Evolutionary conservation across 2,113 vertebrate species (phyloP), one percentile per base, ranked within the genome.

Genomic region (Tichodroma muraria): DNA sequence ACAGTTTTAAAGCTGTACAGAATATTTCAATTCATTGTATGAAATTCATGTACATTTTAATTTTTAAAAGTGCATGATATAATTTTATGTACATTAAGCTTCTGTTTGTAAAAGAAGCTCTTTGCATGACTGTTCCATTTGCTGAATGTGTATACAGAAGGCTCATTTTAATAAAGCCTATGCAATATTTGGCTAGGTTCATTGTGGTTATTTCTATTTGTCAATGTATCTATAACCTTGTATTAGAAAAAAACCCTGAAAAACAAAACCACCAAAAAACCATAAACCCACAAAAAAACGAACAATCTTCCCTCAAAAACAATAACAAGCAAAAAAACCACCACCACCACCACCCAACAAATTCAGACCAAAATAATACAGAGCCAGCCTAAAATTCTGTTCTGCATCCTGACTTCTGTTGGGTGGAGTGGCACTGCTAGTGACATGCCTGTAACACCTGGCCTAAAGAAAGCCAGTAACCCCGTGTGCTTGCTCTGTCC

Each of bases 371-470:
- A 35, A 68, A 35, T 15, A 69, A 44, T 27, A 24, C 16, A 61
- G 23, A 81, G 14, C 9, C 40, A 68, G 22, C 3, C 23, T 59
- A 22, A 63, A 35, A 42, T 49, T 27, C n/a, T n/a, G n/a, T n/a
- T n/a, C n/a, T 5, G 3, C 1, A 4, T 35, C 5, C 12, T 1
- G 0, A 63, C 14, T 57, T 37, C 30, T 38, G 0, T 31, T 42
- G 54, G 15, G 15, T 18, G 50, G 35, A 31, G 13, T 5, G 15
- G 7, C 35, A 8, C 52, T 57, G 35, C 11, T 45, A 7, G 18
- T 1, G 3, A 30, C 13, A 4, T 6, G 1, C 31, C 44, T 38
- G 61, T 25, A 15, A 38, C 18, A 12, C 8, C 61, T 40, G 66
- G 52, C 76, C 45, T 44, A 8, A 33, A 24, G 31, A 37, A 64